A percentile compares a stretch with the other conserved stretches of the same genome.
Evolutionary conservation across 2,888 invertebrate species (phyloP).

Genomic region (Norana najaformis): DNA sequence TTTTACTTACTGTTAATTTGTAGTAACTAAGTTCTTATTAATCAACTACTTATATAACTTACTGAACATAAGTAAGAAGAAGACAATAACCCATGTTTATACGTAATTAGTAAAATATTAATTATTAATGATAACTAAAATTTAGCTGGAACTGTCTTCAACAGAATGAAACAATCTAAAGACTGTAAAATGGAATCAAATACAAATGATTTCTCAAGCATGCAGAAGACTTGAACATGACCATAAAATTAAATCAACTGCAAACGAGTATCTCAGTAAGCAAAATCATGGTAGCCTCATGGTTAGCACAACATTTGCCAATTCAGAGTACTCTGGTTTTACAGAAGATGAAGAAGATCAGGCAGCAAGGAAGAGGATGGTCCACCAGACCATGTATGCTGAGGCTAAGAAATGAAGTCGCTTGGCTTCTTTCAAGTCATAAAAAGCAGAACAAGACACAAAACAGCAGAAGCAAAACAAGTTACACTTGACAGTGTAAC

Average conservation of each 20-base stretch:
- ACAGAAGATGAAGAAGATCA: background rate
- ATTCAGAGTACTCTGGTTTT: background rate
- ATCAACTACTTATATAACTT: background rate
- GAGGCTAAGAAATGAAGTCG: background rate
- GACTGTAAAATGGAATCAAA: background rate
- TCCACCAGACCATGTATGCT: background rate
- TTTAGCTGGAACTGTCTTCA: background rate
- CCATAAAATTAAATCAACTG: background rate
- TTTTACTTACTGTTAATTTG: background rate
- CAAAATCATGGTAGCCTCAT: background rate
- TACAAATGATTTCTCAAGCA: background rate
- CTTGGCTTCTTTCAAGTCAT: background rate
- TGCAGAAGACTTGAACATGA: background rate
- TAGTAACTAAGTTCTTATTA: background rate
- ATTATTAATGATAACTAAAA: background rate
- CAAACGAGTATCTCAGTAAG: background rate
- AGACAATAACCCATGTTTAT: background rate
- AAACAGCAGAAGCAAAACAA: background rate
- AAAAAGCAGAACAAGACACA: background rate
- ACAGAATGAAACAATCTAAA: background rate
- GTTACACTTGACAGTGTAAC: background rate
- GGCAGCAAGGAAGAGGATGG: background rate
- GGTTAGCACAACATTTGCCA: background rate
- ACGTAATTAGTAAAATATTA: background rate
- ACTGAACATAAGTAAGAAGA: background rate